phyloP scores from a whole-genome alignment of 2,113 vertebrate genomes.

The Egretta garzetta region DNA sequence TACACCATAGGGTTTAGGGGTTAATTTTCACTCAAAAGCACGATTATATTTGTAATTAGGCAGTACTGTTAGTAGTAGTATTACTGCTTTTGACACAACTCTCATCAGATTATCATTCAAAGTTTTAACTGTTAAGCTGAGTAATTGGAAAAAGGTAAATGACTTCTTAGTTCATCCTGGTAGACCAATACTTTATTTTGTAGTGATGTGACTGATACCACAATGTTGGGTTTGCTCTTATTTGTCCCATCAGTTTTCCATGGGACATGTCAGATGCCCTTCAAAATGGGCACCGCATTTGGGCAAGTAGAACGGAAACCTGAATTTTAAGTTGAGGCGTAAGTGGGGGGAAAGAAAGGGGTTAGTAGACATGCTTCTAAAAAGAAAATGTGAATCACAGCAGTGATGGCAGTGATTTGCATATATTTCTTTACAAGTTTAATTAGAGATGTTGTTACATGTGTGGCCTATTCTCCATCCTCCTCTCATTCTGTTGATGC shows the following conservation, averaged over 20 bases:
- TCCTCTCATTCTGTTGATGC: neutral
- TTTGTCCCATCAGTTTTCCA: neutral
- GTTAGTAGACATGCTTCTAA: neutral
- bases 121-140: neutral
- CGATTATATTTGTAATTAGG: neutral
- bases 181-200: neutral
- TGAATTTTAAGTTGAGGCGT: neutral
- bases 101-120: neutral
- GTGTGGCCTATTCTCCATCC: neutral
- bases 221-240: neutral
- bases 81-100: neutral
- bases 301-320: neutral
- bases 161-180: neutral
- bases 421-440: neutral
- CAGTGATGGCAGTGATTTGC: neutral
- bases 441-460: neutral
- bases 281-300: accelerated
- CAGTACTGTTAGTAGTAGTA: neutral
- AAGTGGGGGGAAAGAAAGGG: neutral
- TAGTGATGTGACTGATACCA: neutral
- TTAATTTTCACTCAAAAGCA: slow-evolving; percentile 9
- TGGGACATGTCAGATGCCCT: accelerated
- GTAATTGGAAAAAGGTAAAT: neutral
- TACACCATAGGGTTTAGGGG: neutral
- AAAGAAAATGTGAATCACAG: neutral